Percentiles rank a stretch among this genome's conserved stretches.
phyloP scores from a whole-genome alignment of 1,140 invertebrate species.

The Drosophila orena region DNA sequence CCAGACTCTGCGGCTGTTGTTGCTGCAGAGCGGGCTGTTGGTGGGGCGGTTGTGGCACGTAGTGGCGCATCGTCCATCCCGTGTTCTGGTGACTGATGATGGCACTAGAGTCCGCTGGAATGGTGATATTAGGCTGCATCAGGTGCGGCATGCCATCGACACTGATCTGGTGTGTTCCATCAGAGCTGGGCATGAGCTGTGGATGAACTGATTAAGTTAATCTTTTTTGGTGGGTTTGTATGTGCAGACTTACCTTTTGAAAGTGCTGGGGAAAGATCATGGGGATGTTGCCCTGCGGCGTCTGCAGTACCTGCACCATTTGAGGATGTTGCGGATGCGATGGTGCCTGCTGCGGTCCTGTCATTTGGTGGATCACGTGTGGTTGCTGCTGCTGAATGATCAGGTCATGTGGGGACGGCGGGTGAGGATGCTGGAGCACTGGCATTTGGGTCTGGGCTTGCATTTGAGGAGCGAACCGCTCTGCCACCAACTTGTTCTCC shows the following conservation, averaged over 20 bases:
- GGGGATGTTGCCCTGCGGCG: conserved; percentile 61
- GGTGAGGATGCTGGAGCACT: conserved; percentile 30
- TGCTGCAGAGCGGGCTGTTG: conserved; percentile 42
- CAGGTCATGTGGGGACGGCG: conserved; percentile 41
- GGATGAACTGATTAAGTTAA: not conserved
- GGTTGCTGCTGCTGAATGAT: conserved; percentile 48
- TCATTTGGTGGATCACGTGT: conserved; percentile 51
- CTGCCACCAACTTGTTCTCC: conserved; percentile 77
- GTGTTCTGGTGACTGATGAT: conserved; percentile 70
- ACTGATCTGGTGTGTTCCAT: conserved; percentile 59
- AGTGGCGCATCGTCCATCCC: conserved; percentile 62
- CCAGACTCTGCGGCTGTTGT: conserved; percentile 50
- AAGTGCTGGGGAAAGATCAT: conserved; percentile 74
- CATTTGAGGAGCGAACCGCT: conserved; percentile 36
- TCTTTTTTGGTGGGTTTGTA: not conserved
- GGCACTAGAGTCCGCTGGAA: conserved; percentile 80
- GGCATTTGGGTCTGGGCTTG: conserved; percentile 49
- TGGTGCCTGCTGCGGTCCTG: conserved; percentile 48
- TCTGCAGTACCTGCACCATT: conserved; percentile 68
- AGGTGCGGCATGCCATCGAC: conserved; percentile 79
- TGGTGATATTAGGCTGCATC: conserved; percentile 79
- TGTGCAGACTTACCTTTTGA: conserved; percentile 55
- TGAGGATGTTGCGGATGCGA: conserved; percentile 59
- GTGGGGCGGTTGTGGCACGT: conserved; percentile 63
- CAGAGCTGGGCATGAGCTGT: conserved; percentile 67